These are phyloP conservation scores for Sceliomorpha sp. DNA, from an alignment of 2,888 invertebrate genomes.

Conservation along the genomic window DNA sequence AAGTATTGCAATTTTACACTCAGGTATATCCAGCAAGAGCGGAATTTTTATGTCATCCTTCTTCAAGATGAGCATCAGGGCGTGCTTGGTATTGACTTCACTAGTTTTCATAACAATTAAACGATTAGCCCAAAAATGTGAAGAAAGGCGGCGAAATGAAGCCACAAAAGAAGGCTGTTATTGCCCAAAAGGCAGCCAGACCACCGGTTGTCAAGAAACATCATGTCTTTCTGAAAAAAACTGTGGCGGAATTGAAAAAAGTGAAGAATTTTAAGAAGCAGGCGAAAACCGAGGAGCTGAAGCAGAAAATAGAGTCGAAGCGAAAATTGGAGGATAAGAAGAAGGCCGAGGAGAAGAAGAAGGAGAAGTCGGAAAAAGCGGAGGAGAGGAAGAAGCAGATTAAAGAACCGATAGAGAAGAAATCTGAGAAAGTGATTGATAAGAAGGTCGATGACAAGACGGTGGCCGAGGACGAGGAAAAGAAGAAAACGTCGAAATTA, in stretches of 20 bases:
- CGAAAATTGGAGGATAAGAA: slow-evolving; percentile 68
- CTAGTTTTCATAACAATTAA: slow-evolving; percentile 23
- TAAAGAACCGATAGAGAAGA: slow-evolving; percentile 64
- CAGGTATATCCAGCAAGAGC: slow-evolving; percentile 7
- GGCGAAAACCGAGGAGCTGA: slow-evolving; percentile 65
- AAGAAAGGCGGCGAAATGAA: slow-evolving; percentile 74
- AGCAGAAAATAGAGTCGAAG: slow-evolving; percentile 62
- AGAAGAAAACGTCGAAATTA: slow-evolving; percentile 62
- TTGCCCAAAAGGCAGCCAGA: slow-evolving; percentile 77
- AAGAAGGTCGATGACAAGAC: slow-evolving; percentile 56
- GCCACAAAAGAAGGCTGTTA: slow-evolving; percentile 78
- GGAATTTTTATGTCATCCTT: slow-evolving; percentile 38
- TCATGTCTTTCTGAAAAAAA: slow-evolving; percentile 71
- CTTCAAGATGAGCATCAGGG: slow-evolving; percentile 70
- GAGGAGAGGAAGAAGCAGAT: slow-evolving; percentile 64
- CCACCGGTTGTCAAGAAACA: slow-evolving; percentile 75
- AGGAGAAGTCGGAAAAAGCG: slow-evolving; percentile 63
- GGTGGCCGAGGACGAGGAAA: slow-evolving; percentile 58
- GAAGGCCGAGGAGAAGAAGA: slow-evolving; percentile 66
- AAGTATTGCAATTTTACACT: slow-evolving; percentile 7
- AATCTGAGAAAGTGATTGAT: slow-evolving; percentile 63
- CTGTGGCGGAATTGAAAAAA: slow-evolving; percentile 65
- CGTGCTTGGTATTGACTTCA: slow-evolving; percentile 58
- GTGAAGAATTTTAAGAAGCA: slow-evolving; percentile 70
- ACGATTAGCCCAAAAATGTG: slow-evolving; percentile 70